Conservation (phyloP, 2,888 invertebrate genomes). For the Eudemis profundana region DNA sequence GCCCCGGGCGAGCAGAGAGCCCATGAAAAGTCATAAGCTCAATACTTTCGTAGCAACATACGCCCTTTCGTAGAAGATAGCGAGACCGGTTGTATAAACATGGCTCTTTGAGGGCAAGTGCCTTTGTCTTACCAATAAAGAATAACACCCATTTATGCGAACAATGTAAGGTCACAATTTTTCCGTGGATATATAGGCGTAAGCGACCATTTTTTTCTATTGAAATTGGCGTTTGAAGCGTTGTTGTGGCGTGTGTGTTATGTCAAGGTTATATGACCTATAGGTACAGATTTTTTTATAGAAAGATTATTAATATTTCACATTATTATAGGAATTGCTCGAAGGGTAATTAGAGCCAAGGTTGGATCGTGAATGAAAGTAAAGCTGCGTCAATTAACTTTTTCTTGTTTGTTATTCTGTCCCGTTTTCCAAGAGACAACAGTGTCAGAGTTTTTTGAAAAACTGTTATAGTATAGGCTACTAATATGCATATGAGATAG, state of each 20-base stretch:
- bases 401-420: too few species aligned
- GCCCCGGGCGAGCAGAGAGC: slow-evolving; percentile 4
- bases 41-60: not conserved
- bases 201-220: not conserved
- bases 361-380: too few species aligned
- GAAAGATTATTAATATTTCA: not conserved
- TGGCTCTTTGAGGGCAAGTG: slow-evolving; percentile 79
- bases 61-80: not conserved
- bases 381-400: too few species aligned
- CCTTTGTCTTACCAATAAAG: slow-evolving; percentile 82
- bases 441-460: too few species aligned
- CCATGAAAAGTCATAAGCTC: not conserved
- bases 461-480: too few species aligned
- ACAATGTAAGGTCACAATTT: slow-evolving; percentile 60
- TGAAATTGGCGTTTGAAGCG: not conserved
- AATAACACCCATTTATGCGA: slow-evolving; percentile 81
- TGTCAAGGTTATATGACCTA: not conserved
- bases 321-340: not conserved
- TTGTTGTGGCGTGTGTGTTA: not conserved
- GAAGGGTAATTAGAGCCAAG: not conserved
- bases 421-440: too few species aligned
- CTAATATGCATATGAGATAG: too few species aligned
- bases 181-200: not conserved
- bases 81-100: slow-evolving; percentile 77
- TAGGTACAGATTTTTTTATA: too few species aligned